These are phyloP conservation scores for Antheraea pernyi DNA, from an alignment of 1,140 invertebrate species.

Conservation along the genomic window DNA sequence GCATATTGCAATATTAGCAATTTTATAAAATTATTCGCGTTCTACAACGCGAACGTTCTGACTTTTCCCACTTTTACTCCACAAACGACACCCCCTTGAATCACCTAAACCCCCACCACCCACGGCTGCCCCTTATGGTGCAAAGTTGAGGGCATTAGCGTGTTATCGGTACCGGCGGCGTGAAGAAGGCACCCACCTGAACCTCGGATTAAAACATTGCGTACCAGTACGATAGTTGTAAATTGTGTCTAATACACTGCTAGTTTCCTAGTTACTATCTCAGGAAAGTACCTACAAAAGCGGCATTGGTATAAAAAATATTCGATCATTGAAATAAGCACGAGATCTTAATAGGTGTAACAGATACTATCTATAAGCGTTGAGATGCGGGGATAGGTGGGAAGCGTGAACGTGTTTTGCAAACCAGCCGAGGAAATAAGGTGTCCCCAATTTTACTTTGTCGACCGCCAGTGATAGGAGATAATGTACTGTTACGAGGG, in stretches of 20 bases:
- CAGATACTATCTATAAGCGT: constrained; percentile 75
- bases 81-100: constrained; percentile 37
- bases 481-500: constrained; percentile 56
- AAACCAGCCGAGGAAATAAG: constrained; percentile 73
- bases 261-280: neutral
- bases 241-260: constrained; percentile 32
- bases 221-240: constrained; percentile 25
- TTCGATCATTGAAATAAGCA: neutral
- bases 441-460: constrained; percentile 73
- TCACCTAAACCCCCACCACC: constrained; percentile 23
- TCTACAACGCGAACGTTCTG: constrained; percentile 75
- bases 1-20: constrained; percentile 45
- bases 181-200: constrained; percentile 75
- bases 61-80: constrained; percentile 73
- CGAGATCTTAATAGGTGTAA: constrained; percentile 58
- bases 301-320: constrained; percentile 31
- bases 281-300: neutral
- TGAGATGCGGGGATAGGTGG: constrained; percentile 77
- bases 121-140: constrained; percentile 63
- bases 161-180: constrained; percentile 73
- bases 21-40: constrained; percentile 73
- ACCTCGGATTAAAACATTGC: constrained; percentile 37
- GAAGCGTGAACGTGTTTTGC: constrained; percentile 76
- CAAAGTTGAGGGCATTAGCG: constrained; percentile 80
- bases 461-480: constrained; percentile 59